Conservation (phyloP, 2,888 invertebrate genomes). For the Lapara coniferarum region DNA sequence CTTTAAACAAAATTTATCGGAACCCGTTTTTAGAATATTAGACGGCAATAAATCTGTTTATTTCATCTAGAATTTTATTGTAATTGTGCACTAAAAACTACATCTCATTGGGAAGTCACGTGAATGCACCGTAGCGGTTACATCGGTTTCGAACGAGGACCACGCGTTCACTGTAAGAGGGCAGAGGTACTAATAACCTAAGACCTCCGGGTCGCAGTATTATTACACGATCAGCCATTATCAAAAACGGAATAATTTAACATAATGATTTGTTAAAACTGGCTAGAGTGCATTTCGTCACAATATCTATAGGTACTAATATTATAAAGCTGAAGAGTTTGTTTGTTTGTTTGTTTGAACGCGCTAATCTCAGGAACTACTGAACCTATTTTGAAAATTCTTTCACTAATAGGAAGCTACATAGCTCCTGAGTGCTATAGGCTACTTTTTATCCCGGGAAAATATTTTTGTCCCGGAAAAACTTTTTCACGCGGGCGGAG, state of each 20-base stretch:
- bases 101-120: neutral
- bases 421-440: no score
- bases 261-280: slow-evolving; percentile 10
- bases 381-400: no score
- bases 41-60: neutral
- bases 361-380: no score
- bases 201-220: slow-evolving; percentile 15
- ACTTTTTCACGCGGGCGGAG: no score
- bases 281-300: neutral
- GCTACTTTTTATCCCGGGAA: no score
- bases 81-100: neutral
- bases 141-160: neutral
- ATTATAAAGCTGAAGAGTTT: no score
- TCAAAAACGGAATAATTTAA: slow-evolving; percentile 13
- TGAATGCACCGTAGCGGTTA: no score
- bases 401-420: no score
- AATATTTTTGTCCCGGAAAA: no score
- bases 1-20: neutral
- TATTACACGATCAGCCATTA: neutral
- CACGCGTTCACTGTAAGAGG: slow-evolving; percentile 16
- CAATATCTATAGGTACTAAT: neutral
- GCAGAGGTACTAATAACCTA: slow-evolving; percentile 13
- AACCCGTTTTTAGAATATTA: neutral
- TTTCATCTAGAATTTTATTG: neutral
- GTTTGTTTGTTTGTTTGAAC: no score